Conservation (phyloP, 2,888 invertebrate species). For the Caenorhabditis panamensis region DNA sequence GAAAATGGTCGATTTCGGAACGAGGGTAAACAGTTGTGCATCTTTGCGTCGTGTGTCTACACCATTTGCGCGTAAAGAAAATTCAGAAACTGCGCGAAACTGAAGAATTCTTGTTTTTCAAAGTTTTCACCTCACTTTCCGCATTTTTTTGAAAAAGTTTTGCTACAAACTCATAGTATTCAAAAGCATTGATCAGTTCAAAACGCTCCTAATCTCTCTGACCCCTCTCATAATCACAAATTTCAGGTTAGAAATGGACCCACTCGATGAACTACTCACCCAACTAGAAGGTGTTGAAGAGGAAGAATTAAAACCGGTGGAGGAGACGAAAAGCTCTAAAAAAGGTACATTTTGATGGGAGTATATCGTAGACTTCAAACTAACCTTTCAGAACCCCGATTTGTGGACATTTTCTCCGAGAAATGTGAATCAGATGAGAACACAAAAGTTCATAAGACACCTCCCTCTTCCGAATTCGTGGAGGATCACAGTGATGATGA, state of each 20-base stretch:
- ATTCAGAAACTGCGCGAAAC: constrained; percentile 12
- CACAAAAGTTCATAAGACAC: background rate
- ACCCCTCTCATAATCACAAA: background rate
- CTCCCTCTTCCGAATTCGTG: background rate
- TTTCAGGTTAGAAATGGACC: constrained; percentile 48
- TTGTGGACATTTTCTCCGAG: constrained; percentile 25
- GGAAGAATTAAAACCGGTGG: constrained; percentile 41
- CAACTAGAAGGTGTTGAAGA: constrained; percentile 57
- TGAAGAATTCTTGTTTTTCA: background rate
- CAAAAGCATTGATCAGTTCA: background rate
- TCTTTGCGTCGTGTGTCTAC: constrained; percentile 30
- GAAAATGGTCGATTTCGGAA: constrained; percentile 30
- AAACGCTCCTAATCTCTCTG: background rate
- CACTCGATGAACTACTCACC: constrained; percentile 46
- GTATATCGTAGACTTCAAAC: background rate
- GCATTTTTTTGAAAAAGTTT: constrained; percentile 3
- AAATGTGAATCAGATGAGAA: background rate
- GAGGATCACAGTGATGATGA: constrained; percentile 57
- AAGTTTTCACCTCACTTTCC: no score
- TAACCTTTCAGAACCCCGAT: background rate
- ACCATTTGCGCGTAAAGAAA: constrained; percentile 22
- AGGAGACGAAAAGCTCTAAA: background rate
- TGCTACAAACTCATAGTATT: background rate
- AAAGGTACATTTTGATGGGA: background rate
- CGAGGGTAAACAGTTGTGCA: constrained; percentile 31